Conservation (phyloP, 2,888 invertebrate genomes). For the Drosophila formosana region DNA sequence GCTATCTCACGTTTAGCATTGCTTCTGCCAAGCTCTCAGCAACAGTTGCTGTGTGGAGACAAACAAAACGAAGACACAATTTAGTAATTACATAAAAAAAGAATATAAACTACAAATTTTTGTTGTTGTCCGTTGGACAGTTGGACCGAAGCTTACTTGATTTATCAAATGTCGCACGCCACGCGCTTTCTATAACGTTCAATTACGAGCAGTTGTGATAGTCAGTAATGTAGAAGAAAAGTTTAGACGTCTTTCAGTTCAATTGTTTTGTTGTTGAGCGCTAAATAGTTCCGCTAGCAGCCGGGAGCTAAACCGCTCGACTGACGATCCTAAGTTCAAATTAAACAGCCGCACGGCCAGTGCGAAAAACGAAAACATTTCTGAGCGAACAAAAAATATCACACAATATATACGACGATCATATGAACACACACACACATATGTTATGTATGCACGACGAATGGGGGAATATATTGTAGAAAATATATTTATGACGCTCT, state of each 20-base stretch:
- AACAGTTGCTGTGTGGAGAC: constrained; percentile 22
- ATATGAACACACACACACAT: constrained; percentile 23
- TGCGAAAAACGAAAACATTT: constrained; percentile 67
- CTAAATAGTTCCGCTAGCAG: constrained; percentile 67
- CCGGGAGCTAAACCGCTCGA: constrained; percentile 66
- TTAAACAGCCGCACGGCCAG: constrained; percentile 37
- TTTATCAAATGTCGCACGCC: constrained; percentile 21
- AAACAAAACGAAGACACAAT: constrained; percentile 14
- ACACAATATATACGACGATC: constrained; percentile 25
- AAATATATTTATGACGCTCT: constrained; percentile 74
- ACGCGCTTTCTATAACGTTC: constrained; percentile 21
- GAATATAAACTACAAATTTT: constrained; percentile 1
- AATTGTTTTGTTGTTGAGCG: constrained; percentile 33
- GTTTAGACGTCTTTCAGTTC: constrained; percentile 22
- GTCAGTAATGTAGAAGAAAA: background rate
- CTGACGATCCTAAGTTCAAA: constrained; percentile 55
- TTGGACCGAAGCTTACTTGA: constrained; percentile 38
- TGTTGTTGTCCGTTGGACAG: background rate
- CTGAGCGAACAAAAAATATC: constrained; percentile 38
- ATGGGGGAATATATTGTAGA: constrained; percentile 26
- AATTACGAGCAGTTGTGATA: constrained; percentile 9
- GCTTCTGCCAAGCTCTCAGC: constrained; percentile 25
- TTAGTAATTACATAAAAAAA: constrained; percentile 21
- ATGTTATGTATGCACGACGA: background rate
- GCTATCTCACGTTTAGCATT: constrained; percentile 48